phyloP scores from a whole-genome alignment of 64 coral and sea anemone species.

The Stichodactyla helianthus region DNA sequence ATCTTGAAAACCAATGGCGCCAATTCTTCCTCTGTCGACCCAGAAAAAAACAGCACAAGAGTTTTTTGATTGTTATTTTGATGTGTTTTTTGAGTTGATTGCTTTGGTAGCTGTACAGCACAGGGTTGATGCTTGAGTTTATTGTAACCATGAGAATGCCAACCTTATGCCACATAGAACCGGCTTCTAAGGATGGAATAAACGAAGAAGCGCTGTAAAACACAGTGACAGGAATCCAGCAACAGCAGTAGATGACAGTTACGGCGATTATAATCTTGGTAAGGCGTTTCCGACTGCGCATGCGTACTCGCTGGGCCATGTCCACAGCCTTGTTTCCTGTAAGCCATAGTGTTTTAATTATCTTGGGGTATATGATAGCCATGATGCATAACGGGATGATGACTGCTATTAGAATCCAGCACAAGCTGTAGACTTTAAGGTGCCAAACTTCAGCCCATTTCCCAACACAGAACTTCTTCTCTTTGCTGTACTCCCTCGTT shows the following conservation, averaged over 20 bases:
- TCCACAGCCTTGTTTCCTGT: not conserved
- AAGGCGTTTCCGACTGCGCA: not conserved
- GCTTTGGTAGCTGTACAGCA: slow-evolving; percentile 13
- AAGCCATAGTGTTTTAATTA: not conserved
- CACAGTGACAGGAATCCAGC: not conserved
- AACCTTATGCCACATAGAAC: not conserved
- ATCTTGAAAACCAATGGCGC: not conserved
- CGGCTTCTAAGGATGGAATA: not conserved
- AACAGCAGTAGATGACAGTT: not conserved
- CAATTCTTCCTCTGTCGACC: not conserved
- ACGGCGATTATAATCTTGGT: not conserved
- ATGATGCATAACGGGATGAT: not conserved
- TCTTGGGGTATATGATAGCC: not conserved
- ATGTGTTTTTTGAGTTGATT: slow-evolving; percentile 1
- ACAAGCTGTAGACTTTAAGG: not conserved
- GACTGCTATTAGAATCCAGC: not conserved
- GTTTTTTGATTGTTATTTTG: not conserved
- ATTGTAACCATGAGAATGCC: not conserved
- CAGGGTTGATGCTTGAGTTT: slow-evolving; percentile 8
- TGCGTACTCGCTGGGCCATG: not conserved
- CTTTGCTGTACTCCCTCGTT: not conserved
- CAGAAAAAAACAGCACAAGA: not conserved
- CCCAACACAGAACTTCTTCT: slow-evolving; percentile 22
- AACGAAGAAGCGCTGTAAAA: not conserved
- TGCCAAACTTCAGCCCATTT: not conserved